Evolutionary conservation across 2,888 invertebrate species (phyloP), one percentile per base, ranked within the genome.

Genomic region (Uropetala carovei): DNA sequence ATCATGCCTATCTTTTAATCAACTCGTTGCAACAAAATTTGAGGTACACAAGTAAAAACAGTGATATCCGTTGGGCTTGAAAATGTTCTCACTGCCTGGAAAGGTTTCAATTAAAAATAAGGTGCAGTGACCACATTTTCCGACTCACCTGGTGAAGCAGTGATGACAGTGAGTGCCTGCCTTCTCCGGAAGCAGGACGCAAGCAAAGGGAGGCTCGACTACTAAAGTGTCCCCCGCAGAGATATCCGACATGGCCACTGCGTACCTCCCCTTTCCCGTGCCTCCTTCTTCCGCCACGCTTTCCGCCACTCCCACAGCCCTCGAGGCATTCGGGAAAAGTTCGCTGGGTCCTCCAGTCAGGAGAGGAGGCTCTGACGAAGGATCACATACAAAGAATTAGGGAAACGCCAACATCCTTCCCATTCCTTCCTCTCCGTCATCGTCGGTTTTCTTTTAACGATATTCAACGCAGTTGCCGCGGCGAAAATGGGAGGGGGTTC

Each of bases 91-190:
- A 5, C 43, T 43, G 43, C 5, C 43, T 3, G 43, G 43, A 43
- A 43, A 43, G 5, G 5, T 43, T 43, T 43, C 43, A 43, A 43
- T 43, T 5, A 3, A 43, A 3, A 43, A 43, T 5, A 43, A 43
- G 43, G 43, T 43, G 5, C 43, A 43, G 43, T 3, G 5, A 43
- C 5, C 1, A 43, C 5, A 43, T 92, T 59, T 91, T 92, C n/a
- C 91, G 60, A 22, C 92, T 93, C 93, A 97, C 98, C 97, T 96
- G 94, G 96, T 96, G 93, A 98, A 98, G 94, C 98, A 98, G 94
- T 98, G 96, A 93, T 97, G 96, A 94, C 98, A 98, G 94, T 98
- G 97, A 0, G 97, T 97, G 3, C 98, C 98, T 94, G 97, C 97
- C 94, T 96, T 97, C 93, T 97, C 97, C 0, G 97, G 96, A 18